Conservation (phyloP, 1,140 invertebrate genomes). For the Eumeta japonica region DNA sequence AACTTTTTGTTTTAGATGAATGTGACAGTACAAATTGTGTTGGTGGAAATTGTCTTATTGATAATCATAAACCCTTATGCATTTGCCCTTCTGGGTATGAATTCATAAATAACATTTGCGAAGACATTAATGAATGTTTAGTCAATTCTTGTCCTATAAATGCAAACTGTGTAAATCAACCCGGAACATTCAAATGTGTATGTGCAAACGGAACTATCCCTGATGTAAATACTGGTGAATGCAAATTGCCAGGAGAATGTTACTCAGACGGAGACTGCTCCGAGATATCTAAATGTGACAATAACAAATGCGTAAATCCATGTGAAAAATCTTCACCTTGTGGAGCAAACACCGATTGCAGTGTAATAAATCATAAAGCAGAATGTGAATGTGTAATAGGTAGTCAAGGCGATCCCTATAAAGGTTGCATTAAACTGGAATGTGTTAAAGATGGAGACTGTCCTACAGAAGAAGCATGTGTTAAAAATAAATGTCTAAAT, state of each 20-base stretch:
- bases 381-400: slow-evolving; percentile 73
- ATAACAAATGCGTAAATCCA: slow-evolving; percentile 77
- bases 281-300: slow-evolving; percentile 70
- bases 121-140: slow-evolving; percentile 80
- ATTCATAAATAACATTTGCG: slow-evolving; percentile 66
- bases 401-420: slow-evolving; percentile 73
- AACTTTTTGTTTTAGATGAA: slow-evolving; percentile 61
- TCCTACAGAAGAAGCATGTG: slow-evolving; percentile 66
- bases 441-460: slow-evolving; percentile 81
- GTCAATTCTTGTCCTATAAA: slow-evolving; percentile 74
- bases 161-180: slow-evolving; percentile 74
- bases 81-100: slow-evolving; percentile 74
- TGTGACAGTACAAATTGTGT: slow-evolving; percentile 74
- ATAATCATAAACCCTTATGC: slow-evolving; percentile 71
- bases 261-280: slow-evolving; percentile 78
- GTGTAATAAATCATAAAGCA: slow-evolving; percentile 65
- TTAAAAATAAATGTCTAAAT: slow-evolving; percentile 77
- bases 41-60: slow-evolving; percentile 69
- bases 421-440: slow-evolving; percentile 71
- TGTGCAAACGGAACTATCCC: slow-evolving; percentile 80
- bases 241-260: slow-evolving; percentile 78
- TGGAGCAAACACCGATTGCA: slow-evolving; percentile 74
- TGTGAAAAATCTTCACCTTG: slow-evolving; percentile 69
- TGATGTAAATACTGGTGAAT: slow-evolving; percentile 66
- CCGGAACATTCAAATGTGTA: slow-evolving; percentile 72